These are phyloP conservation scores for Rhabdomys dilectus DNA, from an alignment of 2,113 vertebrate species.

Conservation along the genomic window DNA sequence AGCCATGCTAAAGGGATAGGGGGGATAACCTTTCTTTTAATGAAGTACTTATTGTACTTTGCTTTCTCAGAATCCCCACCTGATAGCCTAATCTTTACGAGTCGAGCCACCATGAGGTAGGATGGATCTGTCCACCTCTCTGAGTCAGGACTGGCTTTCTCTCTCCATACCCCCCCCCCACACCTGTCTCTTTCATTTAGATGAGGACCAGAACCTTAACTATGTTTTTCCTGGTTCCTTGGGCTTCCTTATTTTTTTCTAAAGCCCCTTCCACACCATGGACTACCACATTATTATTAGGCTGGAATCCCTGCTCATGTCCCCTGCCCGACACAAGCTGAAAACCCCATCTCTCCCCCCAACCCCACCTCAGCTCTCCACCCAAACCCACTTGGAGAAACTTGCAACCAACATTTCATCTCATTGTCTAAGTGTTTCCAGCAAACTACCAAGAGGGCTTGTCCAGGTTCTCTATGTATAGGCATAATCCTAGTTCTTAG, in stretches of 20 bases:
- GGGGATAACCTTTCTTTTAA: neutral
- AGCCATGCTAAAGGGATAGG: neutral
- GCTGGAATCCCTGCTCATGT: neutral
- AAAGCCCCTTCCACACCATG: neutral
- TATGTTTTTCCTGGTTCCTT: neutral
- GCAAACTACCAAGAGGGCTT: neutral
- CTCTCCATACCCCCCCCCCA: rapidly evolving
- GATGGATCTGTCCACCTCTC: neutral
- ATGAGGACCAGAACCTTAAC: neutral
- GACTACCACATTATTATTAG: too few species aligned
- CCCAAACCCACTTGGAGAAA: neutral
- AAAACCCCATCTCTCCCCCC: neutral
- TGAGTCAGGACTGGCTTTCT: neutral
- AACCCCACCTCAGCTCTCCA: too few species aligned
- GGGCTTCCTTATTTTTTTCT: neutral
- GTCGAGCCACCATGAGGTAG: neutral
- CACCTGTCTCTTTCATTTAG: neutral
- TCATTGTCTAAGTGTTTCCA: neutral
- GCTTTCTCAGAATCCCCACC: neutral
- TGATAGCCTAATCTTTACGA: neutral
- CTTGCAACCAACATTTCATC: neutral
- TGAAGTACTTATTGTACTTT: neutral
- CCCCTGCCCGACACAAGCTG: neutral
- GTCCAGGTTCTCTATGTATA: neutral
- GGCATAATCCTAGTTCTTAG: neutral